These are phyloP conservation scores for Heterodera filipjevi DNA, from an alignment of 2,888 invertebrate genomes.

Conservation along the genomic window DNA sequence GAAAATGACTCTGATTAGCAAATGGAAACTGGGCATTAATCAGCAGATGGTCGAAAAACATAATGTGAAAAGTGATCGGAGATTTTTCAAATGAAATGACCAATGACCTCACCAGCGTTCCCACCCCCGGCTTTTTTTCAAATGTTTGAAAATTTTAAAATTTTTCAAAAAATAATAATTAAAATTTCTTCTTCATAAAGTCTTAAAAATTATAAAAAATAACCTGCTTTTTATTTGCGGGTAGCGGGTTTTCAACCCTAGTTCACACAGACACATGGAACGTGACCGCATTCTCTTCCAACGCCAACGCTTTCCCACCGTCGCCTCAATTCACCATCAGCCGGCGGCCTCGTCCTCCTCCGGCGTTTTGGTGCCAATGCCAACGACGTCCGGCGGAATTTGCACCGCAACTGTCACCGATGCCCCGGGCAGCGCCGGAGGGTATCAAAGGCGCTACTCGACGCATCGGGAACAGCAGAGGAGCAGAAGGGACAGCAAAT, in stretches of 20 bases:
- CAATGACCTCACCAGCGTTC: too few species aligned
- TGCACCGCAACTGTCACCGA: too few species aligned
- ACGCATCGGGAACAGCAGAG: neutral
- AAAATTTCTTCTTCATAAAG: neutral
- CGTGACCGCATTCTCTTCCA: slow-evolving; percentile 35
- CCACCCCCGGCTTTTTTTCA: too few species aligned
- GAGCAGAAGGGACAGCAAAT: slow-evolving; percentile 9
- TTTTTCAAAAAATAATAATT: too few species aligned
- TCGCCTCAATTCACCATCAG: slow-evolving; percentile 28
- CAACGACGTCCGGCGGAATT: neutral
- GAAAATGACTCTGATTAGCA: neutral
- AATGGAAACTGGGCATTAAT: too few species aligned
- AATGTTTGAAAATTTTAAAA: too few species aligned
- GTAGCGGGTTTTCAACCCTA: neutral
- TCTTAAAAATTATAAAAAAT: neutral
- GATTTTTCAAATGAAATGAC: too few species aligned
- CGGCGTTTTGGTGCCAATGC: slow-evolving; percentile 8
- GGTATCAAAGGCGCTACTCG: neutral
- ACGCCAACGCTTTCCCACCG: slow-evolving; percentile 33
- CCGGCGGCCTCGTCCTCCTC: slow-evolving; percentile 1
- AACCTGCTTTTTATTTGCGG: neutral
- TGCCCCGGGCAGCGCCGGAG: neutral
- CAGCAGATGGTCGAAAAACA: too few species aligned
- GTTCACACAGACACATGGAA: slow-evolving; percentile 27
- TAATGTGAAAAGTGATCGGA: too few species aligned